phyloP scores from a whole-genome alignment of 2,113 vertebrate species.

The Syrmaticus mikado region DNA sequence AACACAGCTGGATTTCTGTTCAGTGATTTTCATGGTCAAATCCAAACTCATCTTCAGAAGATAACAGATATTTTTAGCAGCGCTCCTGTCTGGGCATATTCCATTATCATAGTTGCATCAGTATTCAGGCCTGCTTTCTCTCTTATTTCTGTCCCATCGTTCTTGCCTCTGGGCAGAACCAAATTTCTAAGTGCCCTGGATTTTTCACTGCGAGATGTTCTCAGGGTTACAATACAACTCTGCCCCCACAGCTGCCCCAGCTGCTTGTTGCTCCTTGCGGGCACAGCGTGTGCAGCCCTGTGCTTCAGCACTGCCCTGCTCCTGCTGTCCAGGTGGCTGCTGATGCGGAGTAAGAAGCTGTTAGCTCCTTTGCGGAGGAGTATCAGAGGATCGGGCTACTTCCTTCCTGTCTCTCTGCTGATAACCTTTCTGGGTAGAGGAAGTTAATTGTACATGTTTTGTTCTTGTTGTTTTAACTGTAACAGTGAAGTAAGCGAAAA shows the following conservation, averaged over 20 bases:
- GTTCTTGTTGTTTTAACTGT: too few relatives aligned
- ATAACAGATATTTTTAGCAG: slow-evolving; percentile 4
- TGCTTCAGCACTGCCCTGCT: neutral
- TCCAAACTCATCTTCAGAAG: neutral
- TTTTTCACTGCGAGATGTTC: neutral
- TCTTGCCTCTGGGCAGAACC: neutral
- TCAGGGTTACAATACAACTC: neutral
- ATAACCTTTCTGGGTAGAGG: neutral
- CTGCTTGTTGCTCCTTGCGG: neutral
- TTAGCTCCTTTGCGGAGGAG: neutral
- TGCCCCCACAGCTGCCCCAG: neutral
- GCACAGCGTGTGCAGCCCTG: accelerated
- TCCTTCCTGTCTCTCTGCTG: neutral
- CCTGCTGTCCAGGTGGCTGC: neutral
- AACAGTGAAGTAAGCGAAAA: neutral
- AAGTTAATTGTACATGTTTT: neutral
- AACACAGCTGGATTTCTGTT: neutral
- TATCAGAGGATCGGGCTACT: neutral
- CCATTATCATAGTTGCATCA: neutral
- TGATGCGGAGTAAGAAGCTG: neutral
- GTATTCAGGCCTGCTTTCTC: neutral
- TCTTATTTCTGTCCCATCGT: neutral
- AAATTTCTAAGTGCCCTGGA: neutral
- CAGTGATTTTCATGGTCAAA: neutral
- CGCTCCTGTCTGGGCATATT: neutral